A percentile compares a stretch with the other conserved stretches of the same genome.
phyloP scores from a whole-genome alignment of 2,113 vertebrate species.

The Muntiacus muntjak region DNA sequence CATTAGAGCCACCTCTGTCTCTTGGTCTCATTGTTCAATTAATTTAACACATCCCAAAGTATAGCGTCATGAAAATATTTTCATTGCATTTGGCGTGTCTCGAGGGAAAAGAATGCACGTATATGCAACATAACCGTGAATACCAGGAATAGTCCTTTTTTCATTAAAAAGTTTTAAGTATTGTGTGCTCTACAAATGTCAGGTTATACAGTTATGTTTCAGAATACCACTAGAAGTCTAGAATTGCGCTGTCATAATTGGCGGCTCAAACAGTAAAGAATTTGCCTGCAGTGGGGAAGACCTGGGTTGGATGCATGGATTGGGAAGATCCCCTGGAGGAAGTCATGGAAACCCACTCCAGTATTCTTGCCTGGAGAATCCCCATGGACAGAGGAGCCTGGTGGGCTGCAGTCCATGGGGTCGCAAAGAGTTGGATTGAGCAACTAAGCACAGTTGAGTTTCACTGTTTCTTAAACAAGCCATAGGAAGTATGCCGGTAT shows the following conservation, averaged over 20 bases:
- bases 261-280: neutral
- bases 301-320: neutral
- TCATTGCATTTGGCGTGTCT: neutral
- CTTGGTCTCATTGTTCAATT: neutral
- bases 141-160: neutral
- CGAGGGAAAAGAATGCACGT: neutral
- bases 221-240: slow-evolving; percentile 47
- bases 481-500: slow-evolving; percentile 71
- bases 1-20: neutral
- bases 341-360: neutral
- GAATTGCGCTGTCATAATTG: neutral
- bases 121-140: neutral
- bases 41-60: neutral
- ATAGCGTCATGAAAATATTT: neutral
- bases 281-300: neutral
- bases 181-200: neutral
- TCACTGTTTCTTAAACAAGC: slow-evolving; percentile 73
- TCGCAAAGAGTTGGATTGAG: neutral
- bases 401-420: neutral
- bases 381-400: neutral
- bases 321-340: neutral
- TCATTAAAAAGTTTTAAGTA: neutral
- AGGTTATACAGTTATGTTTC: slow-evolving; percentile 49
- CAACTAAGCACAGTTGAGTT: slow-evolving; percentile 41
- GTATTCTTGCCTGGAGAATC: neutral